Conservation (phyloP, 2,797 vertebrate genomes). For the Loris lydekkerianus region DNA sequence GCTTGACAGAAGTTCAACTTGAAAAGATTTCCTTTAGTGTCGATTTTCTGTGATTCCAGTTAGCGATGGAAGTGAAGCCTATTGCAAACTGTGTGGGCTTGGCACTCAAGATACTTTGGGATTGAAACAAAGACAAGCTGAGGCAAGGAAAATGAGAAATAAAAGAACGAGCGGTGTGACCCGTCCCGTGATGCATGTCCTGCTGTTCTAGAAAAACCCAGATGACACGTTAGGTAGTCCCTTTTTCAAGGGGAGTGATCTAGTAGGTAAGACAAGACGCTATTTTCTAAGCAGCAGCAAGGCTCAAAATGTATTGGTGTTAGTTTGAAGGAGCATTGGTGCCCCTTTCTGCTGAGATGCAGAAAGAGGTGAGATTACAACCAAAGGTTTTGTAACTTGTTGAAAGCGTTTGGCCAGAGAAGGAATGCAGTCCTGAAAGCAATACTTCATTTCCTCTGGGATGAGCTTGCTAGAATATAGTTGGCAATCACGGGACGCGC, state of each 20-base stretch:
- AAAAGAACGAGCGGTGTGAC: not conserved
- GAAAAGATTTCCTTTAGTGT: conserved; percentile 69
- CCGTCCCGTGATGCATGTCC: not conserved
- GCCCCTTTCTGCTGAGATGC: not conserved
- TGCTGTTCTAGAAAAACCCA: not conserved
- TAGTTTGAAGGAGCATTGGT: not conserved
- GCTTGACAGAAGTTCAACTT: conserved; percentile 76
- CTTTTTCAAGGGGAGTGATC: not conserved
- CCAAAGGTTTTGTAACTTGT: not conserved
- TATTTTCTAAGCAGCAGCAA: not conserved
- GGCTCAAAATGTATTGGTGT: not conserved
- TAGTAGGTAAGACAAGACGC: not conserved
- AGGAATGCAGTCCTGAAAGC: not conserved
- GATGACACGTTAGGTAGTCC: not conserved
- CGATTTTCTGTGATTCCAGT: conserved; percentile 67
- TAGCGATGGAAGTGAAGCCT: conserved; percentile 43
- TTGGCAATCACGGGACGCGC: not conserved
- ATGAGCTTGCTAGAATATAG: not conserved
- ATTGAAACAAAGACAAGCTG: not conserved
- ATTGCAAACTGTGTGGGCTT: conserved; percentile 38
- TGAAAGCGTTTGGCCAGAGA: not conserved
- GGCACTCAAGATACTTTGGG: not conserved
- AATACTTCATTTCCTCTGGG: not conserved
- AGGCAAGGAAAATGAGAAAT: not conserved
- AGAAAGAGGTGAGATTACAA: not conserved